Evolutionary conservation across 2,797 vertebrate species (phyloP).

Genomic region (Silurus aristotelis): DNA sequence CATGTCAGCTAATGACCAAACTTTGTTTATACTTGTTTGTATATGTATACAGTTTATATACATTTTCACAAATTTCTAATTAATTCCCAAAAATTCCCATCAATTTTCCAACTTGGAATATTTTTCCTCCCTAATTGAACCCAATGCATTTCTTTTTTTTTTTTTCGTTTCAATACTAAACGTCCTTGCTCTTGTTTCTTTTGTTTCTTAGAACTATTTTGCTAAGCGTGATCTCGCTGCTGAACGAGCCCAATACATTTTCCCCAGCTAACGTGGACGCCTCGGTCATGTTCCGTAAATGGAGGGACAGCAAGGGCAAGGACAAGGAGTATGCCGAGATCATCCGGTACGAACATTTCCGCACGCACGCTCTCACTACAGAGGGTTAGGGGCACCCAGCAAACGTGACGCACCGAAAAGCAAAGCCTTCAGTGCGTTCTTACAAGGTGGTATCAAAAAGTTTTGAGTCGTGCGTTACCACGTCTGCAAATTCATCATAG

Average conservation of each 20-base stretch:
- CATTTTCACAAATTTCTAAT: no score
- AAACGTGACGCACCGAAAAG: background rate
- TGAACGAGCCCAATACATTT: constrained; percentile 99
- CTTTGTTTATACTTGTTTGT: no score
- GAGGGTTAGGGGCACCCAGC: background rate
- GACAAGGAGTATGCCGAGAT: constrained; percentile 98
- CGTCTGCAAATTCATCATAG: no score
- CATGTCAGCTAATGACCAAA: no score
- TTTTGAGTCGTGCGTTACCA: no score
- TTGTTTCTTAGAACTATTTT: constrained; percentile 86
- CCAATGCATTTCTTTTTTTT: background rate
- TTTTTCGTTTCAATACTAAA: background rate
- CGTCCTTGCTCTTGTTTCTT: constrained; percentile 12
- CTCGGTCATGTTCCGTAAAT: constrained; percentile 98
- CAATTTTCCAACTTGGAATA: no score
- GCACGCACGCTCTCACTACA: background rate
- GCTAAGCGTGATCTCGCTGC: constrained; percentile 95
- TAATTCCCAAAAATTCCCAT: no score
- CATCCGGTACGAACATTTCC: constrained; percentile 80
- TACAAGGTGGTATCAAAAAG: background rate
- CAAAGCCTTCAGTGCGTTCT: background rate
- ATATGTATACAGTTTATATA: no score
- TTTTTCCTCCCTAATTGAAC: background rate
- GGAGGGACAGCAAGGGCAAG: constrained; percentile 99
- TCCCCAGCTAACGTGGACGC: constrained; percentile 97